Base-by-base conservation (phyloP, 2,888 invertebrate species). In the Selenia dentaria region DNA sequence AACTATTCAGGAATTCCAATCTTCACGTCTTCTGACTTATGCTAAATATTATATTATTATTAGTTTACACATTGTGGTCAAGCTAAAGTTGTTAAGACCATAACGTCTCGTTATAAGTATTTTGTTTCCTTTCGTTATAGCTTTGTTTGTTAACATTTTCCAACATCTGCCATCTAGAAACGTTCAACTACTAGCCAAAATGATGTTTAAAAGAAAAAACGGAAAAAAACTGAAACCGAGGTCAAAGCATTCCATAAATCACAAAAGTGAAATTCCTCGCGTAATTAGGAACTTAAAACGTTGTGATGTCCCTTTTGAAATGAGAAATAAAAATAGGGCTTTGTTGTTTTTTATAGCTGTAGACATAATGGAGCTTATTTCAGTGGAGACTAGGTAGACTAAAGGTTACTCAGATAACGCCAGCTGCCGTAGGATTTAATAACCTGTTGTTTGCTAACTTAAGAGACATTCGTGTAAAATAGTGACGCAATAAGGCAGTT, bases 361-460 rank as follows among this genome's bases (percentile, higher is more conserved):
- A 29, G 43, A 37, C 10, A 50, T 39, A 46, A 49, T 46, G 43
- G 51, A 12, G 16, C 41, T 44, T 51, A 49, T 47, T 44, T 53
- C 12, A 33, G 11, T n/a, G n/a, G n/a, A n/a, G n/a, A n/a, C n/a
- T n/a, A 22, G 26, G 44, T 42, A 20, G 14, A 39, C 33, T 42
- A 34, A 39, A 51, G 37, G 43, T 49, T 33, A 36, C 6, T 8
- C 20, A 38, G 46, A 52, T 44, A 50, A 16, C 32, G 31, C 10
- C 6, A 26, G 4, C 3, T 16, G 16, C 2, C 16, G 16, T 3
- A 2, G 16, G 16, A 4, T 16, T 4, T 39, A 4, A 1, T 13
- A 35, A 35, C 12, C 28, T 26, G 20, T 37, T 43, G 29, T 36
- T 33, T 32, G 26, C 16, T 3, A 3, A 4, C 16, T 16, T 2